A percentile compares a stretch with the other conserved stretches of the same genome.
Conservation (phyloP, 1,140 invertebrate species). For the Linepithema humile region DNA sequence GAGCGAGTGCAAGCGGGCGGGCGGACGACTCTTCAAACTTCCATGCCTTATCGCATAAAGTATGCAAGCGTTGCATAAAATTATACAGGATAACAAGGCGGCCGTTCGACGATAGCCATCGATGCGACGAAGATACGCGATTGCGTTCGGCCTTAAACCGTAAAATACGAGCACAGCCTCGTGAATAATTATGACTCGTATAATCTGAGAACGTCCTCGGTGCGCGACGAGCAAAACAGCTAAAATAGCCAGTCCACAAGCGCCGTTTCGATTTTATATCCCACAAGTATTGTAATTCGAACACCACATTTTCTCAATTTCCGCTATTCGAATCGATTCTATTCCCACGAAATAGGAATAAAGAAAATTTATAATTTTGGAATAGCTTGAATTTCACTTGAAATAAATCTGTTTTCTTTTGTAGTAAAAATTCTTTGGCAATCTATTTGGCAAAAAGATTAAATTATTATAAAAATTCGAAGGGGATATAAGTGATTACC, state of each 20-base stretch:
- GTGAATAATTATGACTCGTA: conserved; percentile 43
- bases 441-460: no score
- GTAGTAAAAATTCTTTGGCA: no score
- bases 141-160: conserved; percentile 38
- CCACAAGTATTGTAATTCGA: background rate
- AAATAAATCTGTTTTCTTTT: no score
- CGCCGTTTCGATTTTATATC: conserved; percentile 4
- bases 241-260: conserved; percentile 11
- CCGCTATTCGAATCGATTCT: no score
- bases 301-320: background rate
- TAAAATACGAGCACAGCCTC: conserved; percentile 20
- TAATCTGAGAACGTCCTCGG: conserved; percentile 13
- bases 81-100: conserved; percentile 42
- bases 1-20: background rate
- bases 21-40: conserved; percentile 25
- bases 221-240: background rate
- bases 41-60: conserved; percentile 47
- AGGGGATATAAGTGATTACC: no score
- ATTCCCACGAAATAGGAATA: no score
- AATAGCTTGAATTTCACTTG: background rate
- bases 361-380: background rate
- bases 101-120: conserved; percentile 19
- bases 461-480: no score
- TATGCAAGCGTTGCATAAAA: conserved; percentile 43
- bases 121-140: conserved; percentile 36